These are phyloP conservation scores for Denticeps clupeoides DNA, from an alignment of 2,797 vertebrate genomes.

Conservation along the genomic window DNA sequence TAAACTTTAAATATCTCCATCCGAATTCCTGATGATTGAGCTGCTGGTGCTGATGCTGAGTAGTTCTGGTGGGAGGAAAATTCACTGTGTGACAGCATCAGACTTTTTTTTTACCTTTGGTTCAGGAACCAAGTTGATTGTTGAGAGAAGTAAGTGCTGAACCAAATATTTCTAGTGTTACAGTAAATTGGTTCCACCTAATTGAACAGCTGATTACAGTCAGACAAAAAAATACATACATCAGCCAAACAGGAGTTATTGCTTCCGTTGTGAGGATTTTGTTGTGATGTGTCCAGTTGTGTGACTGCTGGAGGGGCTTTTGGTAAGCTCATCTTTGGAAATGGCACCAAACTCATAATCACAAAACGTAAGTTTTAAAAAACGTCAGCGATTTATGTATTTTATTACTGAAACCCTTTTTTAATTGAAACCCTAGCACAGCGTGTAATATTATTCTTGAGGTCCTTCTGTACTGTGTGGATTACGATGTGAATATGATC, in stretches of 20 bases:
- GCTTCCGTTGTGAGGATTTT: too few species aligned
- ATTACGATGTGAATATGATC: not conserved
- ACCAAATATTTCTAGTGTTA: too few species aligned
- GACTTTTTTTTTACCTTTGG: not conserved
- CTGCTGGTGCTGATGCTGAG: too few species aligned
- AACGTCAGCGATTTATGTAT: not conserved
- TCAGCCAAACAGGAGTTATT: too few species aligned
- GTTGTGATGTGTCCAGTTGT: constrained; percentile 6
- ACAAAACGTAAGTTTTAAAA: constrained; percentile 19
- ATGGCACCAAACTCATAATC: constrained; percentile 16
- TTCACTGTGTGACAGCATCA: not conserved
- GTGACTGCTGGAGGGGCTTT: constrained; percentile 13
- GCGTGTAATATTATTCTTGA: not conserved
- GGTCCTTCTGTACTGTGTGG: constrained; percentile 3
- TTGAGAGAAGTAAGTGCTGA: not conserved
- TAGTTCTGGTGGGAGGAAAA: too few species aligned
- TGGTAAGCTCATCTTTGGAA: constrained; percentile 22
- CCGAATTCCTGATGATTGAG: too few species aligned
- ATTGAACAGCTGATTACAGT: too few species aligned
- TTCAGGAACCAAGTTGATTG: not conserved
- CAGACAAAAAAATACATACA: too few species aligned
- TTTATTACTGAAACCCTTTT: too few species aligned
- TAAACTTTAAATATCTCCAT: too few species aligned
- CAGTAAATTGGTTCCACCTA: too few species aligned
- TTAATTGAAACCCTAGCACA: too few species aligned